Evolutionary conservation across 2,797 vertebrate species (phyloP).

Genomic region (Poecilia wingei): DNA sequence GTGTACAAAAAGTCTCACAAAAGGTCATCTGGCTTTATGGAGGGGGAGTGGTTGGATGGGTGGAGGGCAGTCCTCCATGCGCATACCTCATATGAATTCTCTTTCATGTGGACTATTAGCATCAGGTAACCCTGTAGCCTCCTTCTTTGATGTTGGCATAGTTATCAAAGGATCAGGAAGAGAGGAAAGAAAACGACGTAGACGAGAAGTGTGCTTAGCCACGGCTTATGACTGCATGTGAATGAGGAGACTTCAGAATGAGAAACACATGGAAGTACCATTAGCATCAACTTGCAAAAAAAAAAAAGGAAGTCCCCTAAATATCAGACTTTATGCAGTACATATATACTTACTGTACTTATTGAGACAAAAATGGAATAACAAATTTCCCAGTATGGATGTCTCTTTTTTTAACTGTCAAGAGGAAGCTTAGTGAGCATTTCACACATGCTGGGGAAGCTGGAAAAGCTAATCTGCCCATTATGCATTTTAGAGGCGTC

Average conservation of each 20-base stretch:
- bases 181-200: conserved; percentile 43
- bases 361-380: neutral
- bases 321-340: neutral
- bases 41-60: neutral
- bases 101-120: conserved; percentile 82
- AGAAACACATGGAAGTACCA: conserved; percentile 16
- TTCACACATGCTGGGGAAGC: conserved; percentile 26
- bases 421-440: conserved; percentile 24
- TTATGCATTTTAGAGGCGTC: conserved; percentile 32
- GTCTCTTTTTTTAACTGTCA: conserved; percentile 10
- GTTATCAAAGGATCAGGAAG: conserved; percentile 68
- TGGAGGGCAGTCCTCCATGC: conserved; percentile 55
- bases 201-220: conserved; percentile 47
- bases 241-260: conserved; percentile 32
- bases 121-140: conserved; percentile 71
- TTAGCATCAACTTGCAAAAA: conserved; percentile 11
- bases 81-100: conserved; percentile 73
- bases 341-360: neutral
- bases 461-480: conserved; percentile 36
- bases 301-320: neutral
- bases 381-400: neutral
- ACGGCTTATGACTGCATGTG: conserved; percentile 39
- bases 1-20: neutral
- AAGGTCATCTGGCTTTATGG: neutral
- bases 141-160: conserved; percentile 72